Base-by-base conservation (phyloP, 1,140 invertebrate genomes). In the Yoshiicerus persimilis region DNA sequence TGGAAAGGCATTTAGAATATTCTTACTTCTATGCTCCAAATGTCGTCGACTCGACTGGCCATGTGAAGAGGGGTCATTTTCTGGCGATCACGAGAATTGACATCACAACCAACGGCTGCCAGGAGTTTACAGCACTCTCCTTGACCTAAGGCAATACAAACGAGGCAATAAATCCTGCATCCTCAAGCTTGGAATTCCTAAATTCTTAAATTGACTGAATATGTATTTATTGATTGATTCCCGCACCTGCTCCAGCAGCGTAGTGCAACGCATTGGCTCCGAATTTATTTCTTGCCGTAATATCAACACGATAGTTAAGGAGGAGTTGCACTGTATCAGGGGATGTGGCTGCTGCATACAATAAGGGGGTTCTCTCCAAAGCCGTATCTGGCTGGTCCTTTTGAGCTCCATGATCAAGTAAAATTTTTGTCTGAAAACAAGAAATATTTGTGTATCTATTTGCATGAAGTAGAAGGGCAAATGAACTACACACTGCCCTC, bases 51-150 rank as follows among this genome's bases (percentile, higher is more conserved):
- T 30, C 91, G 47, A 30, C 88, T 64, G 23, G 91, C 91, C 88
- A 89, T 90, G 36, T 89, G 89, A 23, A 91, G 80, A n/a, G 90
- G 90, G 20, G 90, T 90, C 89, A 91, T 89, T 87, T 90, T 91
- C 41, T 90, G 88, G 11, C 89, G 83, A 88, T 91, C 90, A 36
- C 90, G 64, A 2, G 89, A 80, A 87, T 90, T 91, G 16, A 91
- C 89, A 84, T 90, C 90, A 80, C 90, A 90, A 9, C 90, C 90
- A 27, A 84, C 77, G 16, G 88, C 62, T 9, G 89, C 88, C 38
- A 91, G 39, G 16, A 91, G 39, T 77, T 85, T 30, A 62, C 90
- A 91, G 47, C 89, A 90, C 23, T 90, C 90, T n/a, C 34, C 87
- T 89, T 91, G 90, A 85, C 90, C 90, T 91, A 39, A 32, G 70